Evolutionary conservation across 2,113 vertebrate genomes (phyloP).

Genomic region (Cercocebus atys): DNA sequence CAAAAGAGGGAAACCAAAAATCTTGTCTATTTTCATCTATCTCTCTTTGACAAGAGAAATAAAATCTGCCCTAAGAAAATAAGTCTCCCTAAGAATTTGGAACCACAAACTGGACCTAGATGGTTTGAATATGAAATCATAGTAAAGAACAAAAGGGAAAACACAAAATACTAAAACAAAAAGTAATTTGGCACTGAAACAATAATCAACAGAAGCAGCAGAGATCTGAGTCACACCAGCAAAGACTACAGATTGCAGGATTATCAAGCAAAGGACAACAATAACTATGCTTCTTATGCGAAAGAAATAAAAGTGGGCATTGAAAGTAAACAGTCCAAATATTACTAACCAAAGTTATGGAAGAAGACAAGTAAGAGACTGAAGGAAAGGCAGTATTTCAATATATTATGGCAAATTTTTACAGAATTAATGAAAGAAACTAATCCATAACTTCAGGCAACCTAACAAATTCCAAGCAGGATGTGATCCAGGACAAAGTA

Average conservation of each 20-base stretch:
- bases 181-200: neutral
- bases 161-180: neutral
- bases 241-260: neutral
- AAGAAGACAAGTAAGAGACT: neutral
- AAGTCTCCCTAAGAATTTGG: neutral
- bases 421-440: neutral
- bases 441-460: neutral
- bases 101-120: neutral
- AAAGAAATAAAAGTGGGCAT: neutral
- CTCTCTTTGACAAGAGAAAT: neutral
- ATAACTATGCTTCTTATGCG: neutral
- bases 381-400: neutral
- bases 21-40: neutral
- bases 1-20: neutral
- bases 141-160: neutral
- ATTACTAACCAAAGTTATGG: neutral
- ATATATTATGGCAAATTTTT: neutral
- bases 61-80: neutral
- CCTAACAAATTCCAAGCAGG: neutral
- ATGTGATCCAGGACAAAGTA: neutral
- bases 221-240: neutral
- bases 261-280: neutral
- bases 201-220: neutral
- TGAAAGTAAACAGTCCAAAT: neutral
- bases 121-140: neutral